Evolutionary conservation across 2,797 vertebrate genomes (phyloP).

Genomic region (Discoglossus pictus): DNA sequence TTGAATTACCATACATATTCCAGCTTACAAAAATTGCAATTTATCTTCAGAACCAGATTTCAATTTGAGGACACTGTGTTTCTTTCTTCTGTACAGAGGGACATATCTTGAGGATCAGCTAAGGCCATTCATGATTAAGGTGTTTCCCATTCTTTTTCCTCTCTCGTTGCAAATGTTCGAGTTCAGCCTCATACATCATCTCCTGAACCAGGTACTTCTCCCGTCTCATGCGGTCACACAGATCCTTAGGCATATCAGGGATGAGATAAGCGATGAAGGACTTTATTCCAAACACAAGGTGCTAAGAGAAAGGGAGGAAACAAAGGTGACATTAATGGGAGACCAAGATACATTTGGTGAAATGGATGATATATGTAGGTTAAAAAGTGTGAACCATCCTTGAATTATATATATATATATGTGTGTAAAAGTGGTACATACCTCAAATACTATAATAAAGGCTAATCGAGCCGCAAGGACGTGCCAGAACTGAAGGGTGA

Average conservation of each 20-base stretch:
- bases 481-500: conserved; percentile 98
- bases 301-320: conserved; percentile 72
- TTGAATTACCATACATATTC: too few relatives aligned
- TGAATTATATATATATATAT: too few relatives aligned
- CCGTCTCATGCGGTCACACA: conserved; percentile 93
- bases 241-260: conserved; percentile 95
- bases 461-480: conserved; percentile 93
- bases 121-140: conserved; percentile 99
- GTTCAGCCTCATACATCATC: conserved; percentile 97
- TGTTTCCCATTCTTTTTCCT: conserved; percentile 92
- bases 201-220: conserved; percentile 99
- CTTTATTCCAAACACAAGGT: conserved; percentile 97
- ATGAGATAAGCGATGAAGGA: conserved; percentile 98
- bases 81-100: conserved; percentile 30
- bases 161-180: conserved; percentile 94
- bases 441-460: conserved; percentile 99
- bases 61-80: too few relatives aligned
- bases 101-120: conserved; percentile 58
- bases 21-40: too few relatives aligned
- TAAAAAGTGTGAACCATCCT: too few relatives aligned
- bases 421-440: conserved; percentile 64
- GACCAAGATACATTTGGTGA: too few relatives aligned
- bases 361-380: too few relatives aligned
- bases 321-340: too few relatives aligned
- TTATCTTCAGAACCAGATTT: too few relatives aligned